Base-by-base conservation (phyloP, 2,113 vertebrate species). In the Pygoscelis adeliae region DNA sequence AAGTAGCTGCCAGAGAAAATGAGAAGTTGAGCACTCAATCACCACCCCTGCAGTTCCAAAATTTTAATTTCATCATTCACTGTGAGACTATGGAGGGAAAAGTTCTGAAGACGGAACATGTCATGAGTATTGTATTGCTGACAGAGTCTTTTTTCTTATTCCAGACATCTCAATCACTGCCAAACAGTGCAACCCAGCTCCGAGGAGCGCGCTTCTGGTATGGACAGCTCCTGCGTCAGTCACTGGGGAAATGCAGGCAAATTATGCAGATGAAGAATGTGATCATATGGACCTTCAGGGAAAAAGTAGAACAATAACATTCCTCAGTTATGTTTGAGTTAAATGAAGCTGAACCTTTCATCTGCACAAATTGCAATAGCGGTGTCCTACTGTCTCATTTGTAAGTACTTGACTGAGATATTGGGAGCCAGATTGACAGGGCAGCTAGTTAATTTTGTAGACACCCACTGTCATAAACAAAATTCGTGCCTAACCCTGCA, bases 1-100 rank as follows among this genome's bases (percentile, higher is more conserved):
- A 95, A 96, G 87, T 62, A 80, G n/a, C 91, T 96, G 94, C 91
- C 96, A 96, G 94, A 83, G 76, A 88, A 96, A 96, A 94, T 86
- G 59, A 91, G 85, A 94, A 94, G 50, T 26, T 94, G 87, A 96
- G 34, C 81, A 91, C 71, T 97, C 96, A 95, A 91, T 97, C 94
- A 93, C 66, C 72, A 94, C 0, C 61, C 50, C 62, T 90, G 84
- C 73, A 63, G 71, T 91, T 95, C 93, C 84, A 95, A 93, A 95
- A 96, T 91, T 97, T 91, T 97, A 97, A 97, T 96, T 96, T 74
- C 46, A 20, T 91, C 3, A 0, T 91, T 96, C 89, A 62, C 73
- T 85, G 46, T 2, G 29, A 94, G 62, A 67, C 77, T 88, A 82
- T 47, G 9, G 71, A 53, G 56, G 77, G 13, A 11, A 46, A 80